Conservation (phyloP, 1,140 invertebrate genomes). For the Drosophila navojoa region DNA sequence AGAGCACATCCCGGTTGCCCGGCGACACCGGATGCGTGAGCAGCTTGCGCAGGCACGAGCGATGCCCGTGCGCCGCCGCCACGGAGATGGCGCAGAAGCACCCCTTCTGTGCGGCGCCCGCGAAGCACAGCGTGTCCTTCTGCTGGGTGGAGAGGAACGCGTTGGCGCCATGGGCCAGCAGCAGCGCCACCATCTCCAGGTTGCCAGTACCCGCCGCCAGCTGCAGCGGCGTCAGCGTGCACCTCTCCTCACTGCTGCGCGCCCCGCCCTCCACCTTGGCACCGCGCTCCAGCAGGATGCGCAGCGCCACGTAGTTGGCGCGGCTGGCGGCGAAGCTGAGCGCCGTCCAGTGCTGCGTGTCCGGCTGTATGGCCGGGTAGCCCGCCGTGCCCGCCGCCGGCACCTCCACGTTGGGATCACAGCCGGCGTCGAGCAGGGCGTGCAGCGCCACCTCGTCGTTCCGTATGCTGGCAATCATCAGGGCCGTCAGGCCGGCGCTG, state of each 20-base stretch:
- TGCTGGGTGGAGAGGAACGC: slow-evolving; percentile 93
- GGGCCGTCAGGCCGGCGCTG: slow-evolving; percentile 90
- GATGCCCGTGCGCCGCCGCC: slow-evolving; percentile 93
- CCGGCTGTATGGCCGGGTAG: slow-evolving; percentile 86
- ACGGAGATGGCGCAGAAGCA: slow-evolving; percentile 94
- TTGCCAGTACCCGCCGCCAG: slow-evolving; percentile 92
- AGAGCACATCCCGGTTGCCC: slow-evolving; percentile 89
- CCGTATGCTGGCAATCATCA: slow-evolving; percentile 92
- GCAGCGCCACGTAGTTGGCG: slow-evolving; percentile 85
- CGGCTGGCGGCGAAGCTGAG: slow-evolving; percentile 88
- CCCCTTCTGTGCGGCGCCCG: slow-evolving; percentile 91
- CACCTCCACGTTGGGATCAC: slow-evolving; percentile 90
- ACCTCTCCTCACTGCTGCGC: slow-evolving; percentile 91
- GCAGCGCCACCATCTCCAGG: slow-evolving; percentile 90
- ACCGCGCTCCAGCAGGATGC: slow-evolving; percentile 89
- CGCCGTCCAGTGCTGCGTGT: slow-evolving; percentile 92
- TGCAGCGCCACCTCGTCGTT: slow-evolving; percentile 91
- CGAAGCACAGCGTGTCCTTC: slow-evolving; percentile 93
- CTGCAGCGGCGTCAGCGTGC: slow-evolving; percentile 93
- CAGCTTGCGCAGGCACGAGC: slow-evolving; percentile 90
- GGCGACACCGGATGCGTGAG: slow-evolving; percentile 90
- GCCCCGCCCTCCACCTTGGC: slow-evolving; percentile 94
- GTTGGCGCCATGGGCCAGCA: slow-evolving; percentile 92
- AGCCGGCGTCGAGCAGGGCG: slow-evolving; percentile 90
- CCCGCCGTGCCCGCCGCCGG: slow-evolving; percentile 80